A percentile compares a stretch with the other conserved stretches of the same genome.
Evolutionary conservation across 1,140 invertebrate species (phyloP).

Genomic region (Panagrolaimus sp.): DNA sequence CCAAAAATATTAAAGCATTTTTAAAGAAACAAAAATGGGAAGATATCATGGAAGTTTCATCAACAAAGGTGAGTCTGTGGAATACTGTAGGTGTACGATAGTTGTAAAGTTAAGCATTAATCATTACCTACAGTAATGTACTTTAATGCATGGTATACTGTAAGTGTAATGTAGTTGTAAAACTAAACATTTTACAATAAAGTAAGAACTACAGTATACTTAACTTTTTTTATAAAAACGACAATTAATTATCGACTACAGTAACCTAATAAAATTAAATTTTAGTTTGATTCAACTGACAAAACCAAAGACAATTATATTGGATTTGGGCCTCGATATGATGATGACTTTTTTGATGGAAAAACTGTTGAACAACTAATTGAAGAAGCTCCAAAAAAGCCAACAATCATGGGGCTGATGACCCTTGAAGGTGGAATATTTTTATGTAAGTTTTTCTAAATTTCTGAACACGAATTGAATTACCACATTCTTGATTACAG

Average conservation of each 20-base stretch:
- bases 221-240: too few relatives aligned
- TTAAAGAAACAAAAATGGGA: conserved; percentile 1
- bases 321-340: not conserved
- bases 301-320: not conserved
- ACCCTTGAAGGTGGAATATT: not conserved
- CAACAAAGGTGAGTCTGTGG: not conserved
- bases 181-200: too few relatives aligned
- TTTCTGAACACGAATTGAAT: not conserved
- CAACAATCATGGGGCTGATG: conserved; percentile 4
- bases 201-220: too few relatives aligned
- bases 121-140: too few relatives aligned
- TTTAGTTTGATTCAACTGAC: not conserved
- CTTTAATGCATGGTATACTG: too few relatives aligned
- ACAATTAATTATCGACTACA: too few relatives aligned
- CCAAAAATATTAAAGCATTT: not conserved
- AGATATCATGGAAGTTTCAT: conserved; percentile 7
- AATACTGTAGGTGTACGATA: too few relatives aligned
- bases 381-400: conserved; percentile 2
- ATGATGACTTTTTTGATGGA: not conserved
- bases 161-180: too few relatives aligned
- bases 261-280: not conserved
- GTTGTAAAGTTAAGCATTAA: too few relatives aligned
- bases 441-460: not conserved
- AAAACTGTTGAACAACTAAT: conserved; percentile 11
- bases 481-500: not conserved